A percentile compares a stretch with the other conserved stretches of the same genome.
Conservation (phyloP, 2,888 invertebrate species). For the Periphyllus acericola region DNA sequence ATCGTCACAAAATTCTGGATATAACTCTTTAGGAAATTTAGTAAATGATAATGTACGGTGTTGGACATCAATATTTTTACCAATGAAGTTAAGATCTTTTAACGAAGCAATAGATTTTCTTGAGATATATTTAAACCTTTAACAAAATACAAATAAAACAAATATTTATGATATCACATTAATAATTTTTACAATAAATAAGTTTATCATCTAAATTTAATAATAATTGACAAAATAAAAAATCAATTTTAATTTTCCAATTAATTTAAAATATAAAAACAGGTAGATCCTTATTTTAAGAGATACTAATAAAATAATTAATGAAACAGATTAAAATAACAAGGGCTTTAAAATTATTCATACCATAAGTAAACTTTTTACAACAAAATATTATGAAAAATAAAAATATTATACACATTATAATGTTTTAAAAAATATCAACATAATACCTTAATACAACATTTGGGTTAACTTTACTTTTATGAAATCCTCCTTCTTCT, state of each 20-base stretch:
- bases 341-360: neutral
- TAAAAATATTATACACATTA: neutral
- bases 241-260: no score
- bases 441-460: slow-evolving; percentile 20
- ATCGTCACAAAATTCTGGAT: slow-evolving; percentile 19
- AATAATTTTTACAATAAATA: no score
- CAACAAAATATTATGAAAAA: neutral
- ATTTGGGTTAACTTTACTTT: slow-evolving; percentile 24
- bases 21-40: slow-evolving; percentile 32
- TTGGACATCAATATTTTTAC: slow-evolving; percentile 13
- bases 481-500: slow-evolving; percentile 55
- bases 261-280: neutral
- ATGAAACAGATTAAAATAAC: no score
- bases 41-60: slow-evolving; percentile 39
- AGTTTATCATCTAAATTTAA: no score
- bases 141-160: neutral
- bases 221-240: no score
- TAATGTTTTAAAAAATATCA: no score
- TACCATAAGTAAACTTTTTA: no score
- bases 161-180: no score
- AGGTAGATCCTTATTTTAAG: no score
- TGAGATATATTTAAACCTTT: neutral
- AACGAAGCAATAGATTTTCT: slow-evolving; percentile 24
- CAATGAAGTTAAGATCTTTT: slow-evolving; percentile 22
- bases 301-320: no score